Conservation (phyloP, 2,113 vertebrate species). For the Ptychochromis oligacanthus region DNA sequence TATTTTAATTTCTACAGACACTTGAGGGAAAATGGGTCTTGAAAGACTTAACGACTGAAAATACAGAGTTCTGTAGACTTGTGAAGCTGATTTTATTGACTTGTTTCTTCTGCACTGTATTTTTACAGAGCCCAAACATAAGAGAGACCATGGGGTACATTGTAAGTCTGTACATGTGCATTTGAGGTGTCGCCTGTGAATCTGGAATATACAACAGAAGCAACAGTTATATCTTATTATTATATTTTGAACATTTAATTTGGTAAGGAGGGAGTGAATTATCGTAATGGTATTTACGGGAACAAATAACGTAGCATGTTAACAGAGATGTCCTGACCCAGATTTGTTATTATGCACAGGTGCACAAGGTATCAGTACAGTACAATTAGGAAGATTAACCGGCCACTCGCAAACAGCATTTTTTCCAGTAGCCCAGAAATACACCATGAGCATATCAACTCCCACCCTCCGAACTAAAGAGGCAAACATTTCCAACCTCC, state of each 20-base stretch:
- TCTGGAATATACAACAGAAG: neutral
- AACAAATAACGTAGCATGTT: neutral
- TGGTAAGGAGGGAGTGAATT: neutral
- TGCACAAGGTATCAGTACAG: neutral
- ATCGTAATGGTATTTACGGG: neutral
- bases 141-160: neutral
- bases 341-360: neutral
- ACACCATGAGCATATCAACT: constrained; percentile 14
- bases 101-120: neutral
- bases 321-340: neutral
- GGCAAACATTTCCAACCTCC: constrained; percentile 9
- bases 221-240: neutral
- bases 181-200: neutral
- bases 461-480: neutral
- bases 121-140: neutral
- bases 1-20: constrained; percentile 54
- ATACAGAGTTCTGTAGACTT: constrained; percentile 11
- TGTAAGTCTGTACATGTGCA: neutral
- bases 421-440: constrained; percentile 19
- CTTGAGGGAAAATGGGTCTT: constrained; percentile 34
- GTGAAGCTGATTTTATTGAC: neutral
- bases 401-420: neutral
- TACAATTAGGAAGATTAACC: neutral
- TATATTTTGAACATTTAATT: neutral
- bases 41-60: constrained; percentile 33